Conservation (phyloP, 1,140 invertebrate species). For the Micrasema minimum region DNA sequence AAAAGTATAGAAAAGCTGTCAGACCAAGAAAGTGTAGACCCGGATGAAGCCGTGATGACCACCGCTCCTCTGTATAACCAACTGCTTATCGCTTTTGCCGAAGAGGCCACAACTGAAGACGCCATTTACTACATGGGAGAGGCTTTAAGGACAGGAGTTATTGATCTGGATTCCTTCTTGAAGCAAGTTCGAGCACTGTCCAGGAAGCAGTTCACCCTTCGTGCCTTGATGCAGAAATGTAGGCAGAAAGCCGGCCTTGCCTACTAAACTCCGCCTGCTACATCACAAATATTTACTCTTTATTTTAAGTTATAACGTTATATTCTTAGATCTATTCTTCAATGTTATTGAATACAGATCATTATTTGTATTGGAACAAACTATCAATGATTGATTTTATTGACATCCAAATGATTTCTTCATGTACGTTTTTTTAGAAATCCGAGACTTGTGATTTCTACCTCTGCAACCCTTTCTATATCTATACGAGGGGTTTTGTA, state of each 20-base stretch:
- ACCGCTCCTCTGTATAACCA: conserved; percentile 97
- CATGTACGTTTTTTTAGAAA: too few species aligned
- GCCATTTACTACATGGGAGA: conserved; percentile 99
- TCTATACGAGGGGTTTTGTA: too few species aligned
- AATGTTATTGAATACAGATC: background rate
- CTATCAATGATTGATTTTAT: too few species aligned
- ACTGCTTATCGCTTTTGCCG: conserved; percentile 94
- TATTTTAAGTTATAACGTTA: background rate
- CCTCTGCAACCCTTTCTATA: too few species aligned
- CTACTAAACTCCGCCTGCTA: conserved; percentile 60
- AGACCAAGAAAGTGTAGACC: conserved; percentile 84
- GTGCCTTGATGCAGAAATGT: conserved; percentile 96
- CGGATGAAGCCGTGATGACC: conserved; percentile 97
- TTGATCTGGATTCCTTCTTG: conserved; percentile 95
- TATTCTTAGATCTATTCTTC: background rate
- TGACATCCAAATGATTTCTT: too few species aligned
- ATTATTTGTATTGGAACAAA: too few species aligned
- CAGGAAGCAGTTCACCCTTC: conserved; percentile 93
- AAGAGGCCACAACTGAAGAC: conserved; percentile 98
- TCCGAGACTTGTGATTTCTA: too few species aligned
- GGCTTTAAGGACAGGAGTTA: conserved; percentile 89
- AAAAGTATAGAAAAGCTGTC: conserved; percentile 82
- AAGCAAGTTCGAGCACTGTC: conserved; percentile 96
- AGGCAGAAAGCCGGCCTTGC: conserved; percentile 92
- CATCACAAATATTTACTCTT: background rate